These are phyloP conservation scores for Harlomillsia oculata DNA, from an alignment of 1,140 invertebrate genomes.

Conservation along the genomic window DNA sequence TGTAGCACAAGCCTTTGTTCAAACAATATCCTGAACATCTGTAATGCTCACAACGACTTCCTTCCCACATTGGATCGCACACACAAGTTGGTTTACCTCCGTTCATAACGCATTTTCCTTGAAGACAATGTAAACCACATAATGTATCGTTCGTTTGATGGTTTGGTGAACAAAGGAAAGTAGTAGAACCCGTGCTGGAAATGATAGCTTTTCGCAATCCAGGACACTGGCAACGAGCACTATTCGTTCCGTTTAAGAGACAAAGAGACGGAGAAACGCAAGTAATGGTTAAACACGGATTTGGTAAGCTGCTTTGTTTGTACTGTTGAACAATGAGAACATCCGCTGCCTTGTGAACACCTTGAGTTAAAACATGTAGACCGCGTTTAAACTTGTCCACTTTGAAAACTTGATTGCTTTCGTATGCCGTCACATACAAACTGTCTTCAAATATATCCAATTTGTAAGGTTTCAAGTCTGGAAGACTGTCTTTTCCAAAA, in stretches of 20 bases:
- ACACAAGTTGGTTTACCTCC: constrained; percentile 45
- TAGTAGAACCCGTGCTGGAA: background rate
- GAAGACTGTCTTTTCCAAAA: no score
- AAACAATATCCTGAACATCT: constrained; percentile 53
- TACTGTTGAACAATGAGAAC: constrained; percentile 58
- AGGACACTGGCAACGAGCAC: constrained; percentile 53
- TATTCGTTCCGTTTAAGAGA: constrained; percentile 36
- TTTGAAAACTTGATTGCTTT: constrained; percentile 52
- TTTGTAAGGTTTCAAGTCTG: constrained; percentile 51
- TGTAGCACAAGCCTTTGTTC: constrained; percentile 53
- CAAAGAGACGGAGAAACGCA: constrained; percentile 43
- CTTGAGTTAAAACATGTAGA: constrained; percentile 46
- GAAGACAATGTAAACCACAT: constrained; percentile 43
- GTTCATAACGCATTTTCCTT: constrained; percentile 49
- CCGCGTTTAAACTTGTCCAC: constrained; percentile 59
- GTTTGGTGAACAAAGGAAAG: constrained; percentile 26
- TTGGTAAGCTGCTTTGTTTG: no score
- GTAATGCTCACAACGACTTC: constrained; percentile 52
- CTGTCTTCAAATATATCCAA: constrained; percentile 65
- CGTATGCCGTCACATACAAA: constrained; percentile 56
- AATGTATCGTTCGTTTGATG: constrained; percentile 28
- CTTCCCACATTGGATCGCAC: constrained; percentile 52
- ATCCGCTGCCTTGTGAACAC: constrained; percentile 50
- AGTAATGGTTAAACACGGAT: constrained; percentile 40
- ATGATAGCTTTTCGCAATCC: constrained; percentile 44